phyloP scores from a whole-genome alignment of 1,140 invertebrate genomes.

The Dendrolimus punctatus region DNA sequence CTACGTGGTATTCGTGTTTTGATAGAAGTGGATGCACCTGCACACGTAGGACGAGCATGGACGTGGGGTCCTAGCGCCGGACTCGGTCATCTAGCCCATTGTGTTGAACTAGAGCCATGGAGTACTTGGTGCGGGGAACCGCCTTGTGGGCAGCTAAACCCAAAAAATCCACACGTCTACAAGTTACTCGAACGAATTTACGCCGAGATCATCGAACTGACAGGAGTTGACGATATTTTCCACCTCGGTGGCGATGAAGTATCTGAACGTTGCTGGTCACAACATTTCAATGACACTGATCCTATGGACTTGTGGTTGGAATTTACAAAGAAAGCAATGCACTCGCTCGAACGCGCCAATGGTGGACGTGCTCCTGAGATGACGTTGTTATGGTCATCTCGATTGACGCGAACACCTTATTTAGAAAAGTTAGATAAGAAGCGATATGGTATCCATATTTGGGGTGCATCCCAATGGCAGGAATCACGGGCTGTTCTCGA shows the following conservation, averaged over 20 bases:
- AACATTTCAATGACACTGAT: constrained; percentile 82
- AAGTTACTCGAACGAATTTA: constrained; percentile 79
- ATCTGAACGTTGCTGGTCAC: constrained; percentile 77
- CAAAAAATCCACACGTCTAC: constrained; percentile 83
- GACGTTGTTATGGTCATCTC: constrained; percentile 85
- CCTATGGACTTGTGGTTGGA: constrained; percentile 84
- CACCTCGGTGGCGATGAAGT: constrained; percentile 91
- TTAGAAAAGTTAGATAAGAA: constrained; percentile 74
- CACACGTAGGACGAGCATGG: constrained; percentile 87
- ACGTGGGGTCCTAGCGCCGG: constrained; percentile 80
- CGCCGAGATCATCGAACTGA: constrained; percentile 77
- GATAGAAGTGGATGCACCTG: constrained; percentile 85
- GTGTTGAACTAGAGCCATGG: constrained; percentile 85
- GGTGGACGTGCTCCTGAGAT: constrained; percentile 75
- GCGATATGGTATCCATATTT: constrained; percentile 77
- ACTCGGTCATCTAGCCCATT: constrained; percentile 80
- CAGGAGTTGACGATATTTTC: constrained; percentile 78
- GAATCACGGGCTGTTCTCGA: constrained; percentile 82
- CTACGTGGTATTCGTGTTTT: constrained; percentile 81
- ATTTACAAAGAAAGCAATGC: constrained; percentile 78
- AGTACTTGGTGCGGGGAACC: constrained; percentile 84
- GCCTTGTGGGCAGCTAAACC: constrained; percentile 88
- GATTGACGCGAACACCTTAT: constrained; percentile 82
- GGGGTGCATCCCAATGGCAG: constrained; percentile 84
- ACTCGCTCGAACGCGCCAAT: constrained; percentile 77